phyloP scores from a whole-genome alignment of 2,888 invertebrate genomes.

The Gerris lacustris region DNA sequence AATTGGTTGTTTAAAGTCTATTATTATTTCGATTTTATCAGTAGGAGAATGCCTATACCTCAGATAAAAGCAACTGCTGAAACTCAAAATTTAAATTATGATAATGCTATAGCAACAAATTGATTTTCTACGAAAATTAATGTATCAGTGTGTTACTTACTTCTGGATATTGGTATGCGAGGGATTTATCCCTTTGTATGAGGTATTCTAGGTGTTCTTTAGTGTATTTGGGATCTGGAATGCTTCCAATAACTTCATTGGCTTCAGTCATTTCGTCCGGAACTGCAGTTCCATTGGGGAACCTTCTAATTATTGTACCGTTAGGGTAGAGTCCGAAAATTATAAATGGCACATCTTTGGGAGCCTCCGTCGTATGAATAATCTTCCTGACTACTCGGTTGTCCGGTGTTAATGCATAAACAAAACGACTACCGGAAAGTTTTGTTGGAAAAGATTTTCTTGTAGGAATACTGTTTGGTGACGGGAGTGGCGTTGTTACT shows the following conservation, averaged over 20 bases:
- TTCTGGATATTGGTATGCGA: constrained; percentile 26
- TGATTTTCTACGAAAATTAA: neutral
- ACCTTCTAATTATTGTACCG: constrained; percentile 65
- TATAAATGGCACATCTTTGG: constrained; percentile 56
- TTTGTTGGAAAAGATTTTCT: constrained; percentile 17
- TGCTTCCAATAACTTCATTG: constrained; percentile 28
- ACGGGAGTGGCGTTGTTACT: constrained; percentile 23
- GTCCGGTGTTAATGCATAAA: constrained; percentile 64
- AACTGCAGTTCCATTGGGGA: constrained; percentile 65
- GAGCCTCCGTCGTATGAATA: constrained; percentile 52
- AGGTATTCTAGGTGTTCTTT: constrained; percentile 24
- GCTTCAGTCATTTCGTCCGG: constrained; percentile 41
- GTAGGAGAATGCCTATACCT: too few species aligned
- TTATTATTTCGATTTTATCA: too few species aligned
- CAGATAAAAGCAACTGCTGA: too few species aligned
- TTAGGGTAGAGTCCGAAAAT: constrained; percentile 65
- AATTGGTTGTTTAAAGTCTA: too few species aligned
- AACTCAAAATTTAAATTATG: too few species aligned
- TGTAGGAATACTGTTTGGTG: constrained; percentile 25
- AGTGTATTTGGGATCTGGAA: constrained; percentile 12
- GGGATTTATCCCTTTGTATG: constrained; percentile 27
- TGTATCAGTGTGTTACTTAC: constrained; percentile 16
- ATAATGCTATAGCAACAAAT: too few species aligned
- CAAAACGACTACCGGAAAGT: constrained; percentile 42
- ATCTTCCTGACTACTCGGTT: constrained; percentile 66